phyloP scores from a whole-genome alignment of 2,888 invertebrate genomes.

The Leptura quadrifasciata region DNA sequence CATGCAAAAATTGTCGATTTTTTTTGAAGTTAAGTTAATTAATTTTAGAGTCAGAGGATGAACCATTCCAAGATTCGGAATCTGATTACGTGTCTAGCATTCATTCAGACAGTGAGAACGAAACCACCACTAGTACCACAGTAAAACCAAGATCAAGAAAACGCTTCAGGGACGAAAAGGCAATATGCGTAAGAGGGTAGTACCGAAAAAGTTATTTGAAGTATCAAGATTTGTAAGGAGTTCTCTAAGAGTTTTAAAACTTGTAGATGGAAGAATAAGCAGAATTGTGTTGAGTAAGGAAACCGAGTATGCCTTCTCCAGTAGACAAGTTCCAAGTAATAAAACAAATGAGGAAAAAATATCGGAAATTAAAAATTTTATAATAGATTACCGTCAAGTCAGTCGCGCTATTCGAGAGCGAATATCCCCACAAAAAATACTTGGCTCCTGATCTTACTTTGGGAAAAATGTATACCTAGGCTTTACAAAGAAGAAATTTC shows the following conservation, averaged over 20 bases:
- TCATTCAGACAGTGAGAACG: no score
- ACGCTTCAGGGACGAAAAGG: background rate
- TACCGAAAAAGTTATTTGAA: conserved; percentile 2
- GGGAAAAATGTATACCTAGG: background rate
- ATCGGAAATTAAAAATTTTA: background rate
- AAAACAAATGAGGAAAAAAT: background rate
- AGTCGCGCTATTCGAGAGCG: background rate
- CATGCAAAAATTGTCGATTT: background rate
- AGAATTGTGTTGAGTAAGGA: background rate
- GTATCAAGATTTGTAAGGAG: background rate
- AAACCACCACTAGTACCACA: no score
- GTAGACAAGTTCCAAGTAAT: no score
- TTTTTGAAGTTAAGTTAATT: no score
- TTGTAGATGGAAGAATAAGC: conserved; percentile 4
- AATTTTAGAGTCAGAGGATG: no score
- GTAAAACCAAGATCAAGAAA: background rate
- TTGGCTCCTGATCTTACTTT: conserved; percentile 3
- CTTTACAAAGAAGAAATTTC: conserved; percentile 11
- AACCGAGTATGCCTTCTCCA: no score
- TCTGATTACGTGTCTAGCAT: no score
- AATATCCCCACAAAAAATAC: conserved; percentile 10
- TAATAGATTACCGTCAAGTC: background rate
- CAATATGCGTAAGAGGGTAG: background rate
- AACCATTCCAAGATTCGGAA: no score
- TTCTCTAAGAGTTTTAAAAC: background rate